These are phyloP conservation scores for Merops nubicus DNA, from an alignment of 2,113 vertebrate genomes.

Conservation along the genomic window DNA sequence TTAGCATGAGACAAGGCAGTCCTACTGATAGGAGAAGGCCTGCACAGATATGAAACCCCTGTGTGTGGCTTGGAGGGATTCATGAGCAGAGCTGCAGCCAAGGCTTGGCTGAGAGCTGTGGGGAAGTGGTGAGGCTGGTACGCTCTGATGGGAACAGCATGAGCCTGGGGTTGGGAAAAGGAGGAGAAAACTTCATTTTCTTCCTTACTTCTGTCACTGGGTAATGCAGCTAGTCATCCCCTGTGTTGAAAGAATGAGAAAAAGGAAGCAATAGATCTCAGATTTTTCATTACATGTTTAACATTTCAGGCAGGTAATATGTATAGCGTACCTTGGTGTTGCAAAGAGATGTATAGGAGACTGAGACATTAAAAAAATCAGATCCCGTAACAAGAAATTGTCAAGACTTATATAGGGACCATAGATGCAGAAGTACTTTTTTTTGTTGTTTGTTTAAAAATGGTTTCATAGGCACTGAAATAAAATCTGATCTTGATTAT, in stretches of 20 bases:
- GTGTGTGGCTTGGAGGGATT: neutral
- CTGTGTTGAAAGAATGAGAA: neutral
- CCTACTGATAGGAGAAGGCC: neutral
- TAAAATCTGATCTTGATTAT: conserved; percentile 10
- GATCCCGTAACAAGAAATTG: neutral
- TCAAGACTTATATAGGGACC: neutral
- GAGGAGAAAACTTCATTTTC: neutral
- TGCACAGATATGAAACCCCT: accelerated
- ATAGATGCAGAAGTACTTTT: neutral
- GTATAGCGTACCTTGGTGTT: neutral
- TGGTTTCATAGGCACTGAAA: neutral
- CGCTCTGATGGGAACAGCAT: neutral
- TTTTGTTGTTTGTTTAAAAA: neutral
- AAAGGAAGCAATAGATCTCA: neutral
- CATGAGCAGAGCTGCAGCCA: accelerated
- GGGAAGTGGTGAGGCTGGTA: neutral
- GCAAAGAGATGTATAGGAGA: neutral
- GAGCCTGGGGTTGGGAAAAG: neutral
- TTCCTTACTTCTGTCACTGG: neutral
- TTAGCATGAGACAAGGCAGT: neutral
- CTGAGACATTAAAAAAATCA: neutral
- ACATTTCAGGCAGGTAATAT: neutral
- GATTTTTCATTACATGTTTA: neutral
- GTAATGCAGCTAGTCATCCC: neutral
- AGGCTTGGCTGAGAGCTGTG: accelerated